Evolutionary conservation across 2,113 vertebrate species (phyloP), one percentile per base, ranked within the genome.

Genomic region (Diphyllodes magnificus): DNA sequence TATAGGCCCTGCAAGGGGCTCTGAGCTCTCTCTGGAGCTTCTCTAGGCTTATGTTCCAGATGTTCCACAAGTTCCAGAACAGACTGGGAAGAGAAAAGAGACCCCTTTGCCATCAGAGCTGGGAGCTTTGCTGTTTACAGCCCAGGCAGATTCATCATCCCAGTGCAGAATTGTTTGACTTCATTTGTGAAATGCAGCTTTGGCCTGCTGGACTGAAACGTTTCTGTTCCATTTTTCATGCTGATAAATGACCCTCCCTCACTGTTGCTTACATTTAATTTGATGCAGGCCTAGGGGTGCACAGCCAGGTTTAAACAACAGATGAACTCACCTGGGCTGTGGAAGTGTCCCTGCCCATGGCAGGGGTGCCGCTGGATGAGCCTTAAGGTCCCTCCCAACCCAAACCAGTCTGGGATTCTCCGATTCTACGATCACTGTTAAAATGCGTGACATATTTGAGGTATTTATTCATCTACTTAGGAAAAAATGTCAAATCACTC

Each of bases 1-100:
- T 44, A 18, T 6, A 0, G 35, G 31, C 12, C 0, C 31, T 80
- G 17, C 0, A 8, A 50, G 42, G 30, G 31, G 21, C 50, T 56
- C 9, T 33, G 7, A 71, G 57, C 0, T 70, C 56, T 63, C 24
- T 20, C 0, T 42, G 50, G 35, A 88, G 17, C 17, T 63, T 65
- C 86, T 86, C 37, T 33, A 51, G 37, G 45, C 8, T 69, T 33
- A 28, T 5, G 22, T 51, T 51, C 53, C 53, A 77, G 37, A 33
- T 37, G 63, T 68, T 53, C 72, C 39, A 39, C 45, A 60, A 33
- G 22, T 60, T 39, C 45, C 72, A 77, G 45, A 60, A 44, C 22
- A 61, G 33, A 23, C 9, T 53, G 39, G 15, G 23, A 61, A 50
- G 6, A 35, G 20, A 66, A 42, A 42, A 27, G 37, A 51, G 22